Percentiles rank a stretch among this genome's conserved stretches.
Conservation (phyloP, 2,888 invertebrate genomes). For the Scaptomyza parva region DNA sequence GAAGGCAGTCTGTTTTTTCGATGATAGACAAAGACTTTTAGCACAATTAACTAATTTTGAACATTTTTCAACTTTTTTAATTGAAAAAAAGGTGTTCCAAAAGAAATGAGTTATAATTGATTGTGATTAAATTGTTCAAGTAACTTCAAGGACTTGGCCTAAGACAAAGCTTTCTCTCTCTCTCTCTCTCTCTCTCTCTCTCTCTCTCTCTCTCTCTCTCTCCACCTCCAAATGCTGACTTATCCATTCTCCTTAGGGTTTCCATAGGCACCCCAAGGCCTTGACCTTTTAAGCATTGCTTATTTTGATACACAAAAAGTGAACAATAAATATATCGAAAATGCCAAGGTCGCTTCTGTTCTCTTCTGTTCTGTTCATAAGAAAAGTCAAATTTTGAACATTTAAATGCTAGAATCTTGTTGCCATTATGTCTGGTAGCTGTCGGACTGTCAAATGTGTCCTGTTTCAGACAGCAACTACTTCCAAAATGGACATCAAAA, state of each 20-base stretch:
- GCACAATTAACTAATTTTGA: no score
- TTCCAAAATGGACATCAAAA: not conserved
- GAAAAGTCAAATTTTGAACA: not conserved
- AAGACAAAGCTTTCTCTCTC: no score
- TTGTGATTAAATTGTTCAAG: no score
- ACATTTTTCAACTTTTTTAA: no score
- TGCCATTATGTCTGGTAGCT: not conserved
- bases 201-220: no score
- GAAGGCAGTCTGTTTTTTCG: not conserved
- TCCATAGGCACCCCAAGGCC: not conserved
- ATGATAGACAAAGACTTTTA: not conserved
- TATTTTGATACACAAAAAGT: not conserved
- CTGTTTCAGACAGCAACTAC: not conserved
- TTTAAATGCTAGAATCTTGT: not conserved
- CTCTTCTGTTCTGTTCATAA: conserved; percentile 4
- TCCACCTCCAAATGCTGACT: not conserved
- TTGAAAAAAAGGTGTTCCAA: no score
- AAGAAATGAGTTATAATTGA: no score
- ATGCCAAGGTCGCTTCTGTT: conserved; percentile 1
- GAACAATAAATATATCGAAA: not conserved
- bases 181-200: no score
- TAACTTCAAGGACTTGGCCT: no score
- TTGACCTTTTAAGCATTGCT: not conserved
- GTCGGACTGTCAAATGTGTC: conserved; percentile 8
- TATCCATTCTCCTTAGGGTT: not conserved